These are phyloP conservation scores for Probosciger aterrimus DNA, from an alignment of 2,113 vertebrate species.

Conservation along the genomic window DNA sequence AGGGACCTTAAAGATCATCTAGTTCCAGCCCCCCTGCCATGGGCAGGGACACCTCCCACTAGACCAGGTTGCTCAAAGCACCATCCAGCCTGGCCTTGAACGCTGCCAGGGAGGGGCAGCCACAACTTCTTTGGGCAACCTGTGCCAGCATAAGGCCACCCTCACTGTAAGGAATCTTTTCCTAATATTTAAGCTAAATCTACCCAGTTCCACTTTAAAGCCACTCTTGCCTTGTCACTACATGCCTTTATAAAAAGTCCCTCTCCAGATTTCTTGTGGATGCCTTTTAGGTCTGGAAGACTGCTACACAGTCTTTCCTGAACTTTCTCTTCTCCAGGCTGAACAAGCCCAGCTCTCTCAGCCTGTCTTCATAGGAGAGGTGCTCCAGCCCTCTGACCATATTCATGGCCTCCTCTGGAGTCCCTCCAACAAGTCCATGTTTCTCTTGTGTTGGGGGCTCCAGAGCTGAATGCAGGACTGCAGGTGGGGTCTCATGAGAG, in stretches of 20 bases:
- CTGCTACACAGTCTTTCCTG: not conserved
- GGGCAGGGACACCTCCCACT: not conserved
- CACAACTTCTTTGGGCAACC: not conserved
- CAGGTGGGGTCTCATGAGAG: not conserved
- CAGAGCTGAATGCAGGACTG: not conserved
- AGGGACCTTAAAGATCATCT: not conserved
- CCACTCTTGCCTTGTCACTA: not conserved
- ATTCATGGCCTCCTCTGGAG: not conserved
- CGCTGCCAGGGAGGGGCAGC: not conserved
- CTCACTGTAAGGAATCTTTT: not conserved
- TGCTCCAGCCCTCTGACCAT: not conserved
- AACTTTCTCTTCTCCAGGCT: not conserved
- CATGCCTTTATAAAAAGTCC: not conserved
- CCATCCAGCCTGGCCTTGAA: not conserved
- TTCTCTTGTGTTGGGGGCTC: not conserved
- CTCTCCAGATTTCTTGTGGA: not conserved
- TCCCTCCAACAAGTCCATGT: not conserved
- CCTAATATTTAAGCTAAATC: not conserved
- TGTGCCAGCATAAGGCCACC: not conserved
- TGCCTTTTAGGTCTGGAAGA: not conserved
- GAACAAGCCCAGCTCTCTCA: not conserved
- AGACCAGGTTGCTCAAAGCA: not conserved
- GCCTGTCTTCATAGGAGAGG: not conserved
- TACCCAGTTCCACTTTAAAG: not conserved
- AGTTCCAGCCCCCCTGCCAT: not conserved